These are phyloP conservation scores for Lissocephala sabroskyi DNA, from an alignment of 2,888 invertebrate species.

Conservation along the genomic window DNA sequence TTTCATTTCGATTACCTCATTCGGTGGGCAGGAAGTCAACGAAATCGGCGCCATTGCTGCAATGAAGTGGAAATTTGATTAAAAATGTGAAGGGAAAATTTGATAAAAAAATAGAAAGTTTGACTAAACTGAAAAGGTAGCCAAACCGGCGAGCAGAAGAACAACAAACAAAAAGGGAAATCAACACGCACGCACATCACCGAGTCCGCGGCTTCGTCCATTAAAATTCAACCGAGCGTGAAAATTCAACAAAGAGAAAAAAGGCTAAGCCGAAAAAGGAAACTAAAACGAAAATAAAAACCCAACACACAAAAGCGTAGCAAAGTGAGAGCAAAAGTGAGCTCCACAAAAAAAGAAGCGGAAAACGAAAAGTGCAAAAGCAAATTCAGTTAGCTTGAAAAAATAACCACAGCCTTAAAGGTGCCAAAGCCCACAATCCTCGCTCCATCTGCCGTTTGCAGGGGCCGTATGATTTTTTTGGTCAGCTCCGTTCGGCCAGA, in stretches of 20 bases:
- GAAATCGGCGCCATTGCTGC: conserved; percentile 52
- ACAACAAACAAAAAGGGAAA: conserved; percentile 31
- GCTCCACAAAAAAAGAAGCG: neutral
- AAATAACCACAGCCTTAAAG: neutral
- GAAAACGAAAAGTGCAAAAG: neutral
- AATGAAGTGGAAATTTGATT: conserved; percentile 67
- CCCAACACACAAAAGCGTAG: conserved; percentile 10
- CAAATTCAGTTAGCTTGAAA: neutral
- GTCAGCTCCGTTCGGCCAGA: conserved; percentile 32
- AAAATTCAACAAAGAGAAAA: conserved; percentile 31
- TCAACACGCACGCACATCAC: conserved; percentile 60
- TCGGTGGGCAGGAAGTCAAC: conserved; percentile 46
- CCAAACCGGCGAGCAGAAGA: conserved; percentile 1
- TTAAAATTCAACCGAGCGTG: conserved; percentile 54
- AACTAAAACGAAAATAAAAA: conserved; percentile 5
- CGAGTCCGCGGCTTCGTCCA: conserved; percentile 39
- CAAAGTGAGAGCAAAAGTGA: conserved; percentile 2
- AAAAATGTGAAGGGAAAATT: conserved; percentile 46
- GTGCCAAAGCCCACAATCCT: neutral
- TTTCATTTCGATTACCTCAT: too few species aligned
- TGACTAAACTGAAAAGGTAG: neutral
- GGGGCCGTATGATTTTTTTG: too few species aligned
- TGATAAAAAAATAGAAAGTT: conserved; percentile 40
- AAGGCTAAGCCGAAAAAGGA: conserved; percentile 10
- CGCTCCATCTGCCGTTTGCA: neutral